phyloP scores from a whole-genome alignment of 2,888 invertebrate genomes.

The Mongoloraphidia duomilia region DNA sequence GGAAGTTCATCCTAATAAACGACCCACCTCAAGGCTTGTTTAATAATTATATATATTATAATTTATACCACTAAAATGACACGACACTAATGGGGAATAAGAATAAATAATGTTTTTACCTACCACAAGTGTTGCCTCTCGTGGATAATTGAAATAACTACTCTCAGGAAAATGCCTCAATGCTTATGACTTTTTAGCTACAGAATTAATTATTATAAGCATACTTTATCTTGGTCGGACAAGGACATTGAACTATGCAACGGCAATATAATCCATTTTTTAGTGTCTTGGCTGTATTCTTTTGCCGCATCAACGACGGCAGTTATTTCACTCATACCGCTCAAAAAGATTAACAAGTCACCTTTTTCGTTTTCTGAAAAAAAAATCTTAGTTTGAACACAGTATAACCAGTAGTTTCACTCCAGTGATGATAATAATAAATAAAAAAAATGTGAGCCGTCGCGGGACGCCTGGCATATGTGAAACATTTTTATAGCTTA shows the following conservation, averaged over 20 bases:
- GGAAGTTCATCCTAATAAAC: too few relatives aligned
- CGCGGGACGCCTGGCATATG: too few relatives aligned
- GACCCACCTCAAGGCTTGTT: too few relatives aligned
- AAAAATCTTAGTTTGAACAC: background rate
- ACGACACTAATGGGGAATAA: too few relatives aligned
- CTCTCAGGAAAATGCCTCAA: background rate
- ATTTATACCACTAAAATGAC: background rate
- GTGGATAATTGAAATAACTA: too few relatives aligned
- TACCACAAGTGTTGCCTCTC: too few relatives aligned
- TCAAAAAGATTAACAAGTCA: slow-evolving; percentile 87
- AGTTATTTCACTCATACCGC: slow-evolving; percentile 87
- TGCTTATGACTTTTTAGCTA: background rate
- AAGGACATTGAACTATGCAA: slow-evolving; percentile 87
- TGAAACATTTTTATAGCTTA: too few relatives aligned
- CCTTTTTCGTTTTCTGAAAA: slow-evolving; percentile 64
- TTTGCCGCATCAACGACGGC: slow-evolving; percentile 73
- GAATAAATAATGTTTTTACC: too few relatives aligned
- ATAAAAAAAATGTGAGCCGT: too few relatives aligned
- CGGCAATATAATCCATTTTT: slow-evolving; percentile 84
- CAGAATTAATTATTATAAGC: background rate
- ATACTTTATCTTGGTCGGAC: slow-evolving; percentile 88
- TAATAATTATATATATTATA: background rate
- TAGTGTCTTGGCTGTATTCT: slow-evolving; percentile 60
- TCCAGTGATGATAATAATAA: slow-evolving; percentile 5
- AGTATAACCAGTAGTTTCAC: slow-evolving; percentile 2